These are phyloP conservation scores for Watsonalla cultraria DNA, from an alignment of 2,888 invertebrate species.

Conservation along the genomic window DNA sequence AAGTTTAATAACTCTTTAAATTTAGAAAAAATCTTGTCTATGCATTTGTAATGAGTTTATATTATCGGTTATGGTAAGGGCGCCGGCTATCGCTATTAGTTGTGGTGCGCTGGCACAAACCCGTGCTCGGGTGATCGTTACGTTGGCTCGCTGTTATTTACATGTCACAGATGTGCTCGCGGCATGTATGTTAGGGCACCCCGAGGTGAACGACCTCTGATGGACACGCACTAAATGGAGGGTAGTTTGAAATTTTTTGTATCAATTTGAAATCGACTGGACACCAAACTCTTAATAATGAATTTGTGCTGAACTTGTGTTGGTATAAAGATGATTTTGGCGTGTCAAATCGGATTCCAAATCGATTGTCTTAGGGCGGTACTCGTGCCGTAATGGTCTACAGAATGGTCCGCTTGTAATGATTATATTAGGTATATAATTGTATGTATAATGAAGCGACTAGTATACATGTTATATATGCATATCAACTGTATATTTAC, in stretches of 20 bases:
- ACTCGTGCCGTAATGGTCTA: no score
- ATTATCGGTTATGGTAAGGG: constrained; percentile 23
- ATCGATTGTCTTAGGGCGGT: background rate
- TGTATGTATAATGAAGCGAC: constrained; percentile 45
- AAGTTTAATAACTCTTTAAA: no score
- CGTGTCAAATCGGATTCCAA: background rate
- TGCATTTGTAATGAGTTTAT: no score
- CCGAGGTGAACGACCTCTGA: constrained; percentile 11
- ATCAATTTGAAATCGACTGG: background rate
- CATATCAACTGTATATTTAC: constrained; percentile 58
- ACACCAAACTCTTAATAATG: no score
- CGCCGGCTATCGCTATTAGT: constrained; percentile 30
- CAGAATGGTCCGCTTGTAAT: constrained; percentile 25
- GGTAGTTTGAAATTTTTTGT: background rate
- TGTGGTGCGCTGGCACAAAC: constrained; percentile 34
- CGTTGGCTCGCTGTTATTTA: constrained; percentile 42
- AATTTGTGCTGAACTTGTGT: no score
- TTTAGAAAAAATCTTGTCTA: no score
- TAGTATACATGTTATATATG: constrained; percentile 53
- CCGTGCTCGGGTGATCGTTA: constrained; percentile 43
- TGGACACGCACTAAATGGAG: no score
- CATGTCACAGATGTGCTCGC: constrained; percentile 28
- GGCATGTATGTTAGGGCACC: constrained; percentile 13
- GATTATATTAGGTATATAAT: constrained; percentile 21
- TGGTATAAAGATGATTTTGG: no score